phyloP scores from a whole-genome alignment of 1,140 invertebrate species.

The Meloidogyne floridensis region DNA sequence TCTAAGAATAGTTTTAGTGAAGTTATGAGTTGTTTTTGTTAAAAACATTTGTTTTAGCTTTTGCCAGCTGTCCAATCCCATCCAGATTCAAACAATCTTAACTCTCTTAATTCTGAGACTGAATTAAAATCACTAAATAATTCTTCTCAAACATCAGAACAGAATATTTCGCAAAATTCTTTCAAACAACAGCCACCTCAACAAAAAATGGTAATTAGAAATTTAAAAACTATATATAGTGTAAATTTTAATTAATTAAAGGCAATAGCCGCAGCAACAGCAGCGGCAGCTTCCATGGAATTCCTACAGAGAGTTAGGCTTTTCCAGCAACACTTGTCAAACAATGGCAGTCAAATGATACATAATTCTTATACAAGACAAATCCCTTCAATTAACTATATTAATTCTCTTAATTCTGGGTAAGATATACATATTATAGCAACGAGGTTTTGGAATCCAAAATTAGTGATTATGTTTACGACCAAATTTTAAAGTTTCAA shows the following conservation, averaged over 20 bases:
- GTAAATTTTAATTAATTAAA: not conserved
- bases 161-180: not conserved
- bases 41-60: not conserved
- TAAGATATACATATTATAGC: not conserved
- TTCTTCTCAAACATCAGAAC: not conserved
- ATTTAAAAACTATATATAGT: not conserved
- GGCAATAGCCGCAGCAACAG: not conserved
- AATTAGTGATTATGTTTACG: no score
- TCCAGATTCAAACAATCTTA: not conserved
- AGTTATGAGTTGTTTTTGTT: no score
- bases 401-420: not conserved
- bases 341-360: not conserved
- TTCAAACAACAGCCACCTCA: conserved; percentile 1
- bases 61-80: not conserved
- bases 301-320: not conserved
- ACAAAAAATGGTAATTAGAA: not conserved
- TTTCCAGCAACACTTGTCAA: conserved; percentile 2
- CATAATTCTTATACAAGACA: not conserved
- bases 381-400: not conserved
- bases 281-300: conserved; percentile 3
- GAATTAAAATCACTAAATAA: not conserved
- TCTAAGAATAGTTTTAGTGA: no score
- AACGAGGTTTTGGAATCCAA: no score
- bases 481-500: no score
- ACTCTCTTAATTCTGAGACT: not conserved